These are phyloP conservation scores for Neolamprologus devosi DNA, from an alignment of 2,113 vertebrate genomes.

Conservation along the genomic window DNA sequence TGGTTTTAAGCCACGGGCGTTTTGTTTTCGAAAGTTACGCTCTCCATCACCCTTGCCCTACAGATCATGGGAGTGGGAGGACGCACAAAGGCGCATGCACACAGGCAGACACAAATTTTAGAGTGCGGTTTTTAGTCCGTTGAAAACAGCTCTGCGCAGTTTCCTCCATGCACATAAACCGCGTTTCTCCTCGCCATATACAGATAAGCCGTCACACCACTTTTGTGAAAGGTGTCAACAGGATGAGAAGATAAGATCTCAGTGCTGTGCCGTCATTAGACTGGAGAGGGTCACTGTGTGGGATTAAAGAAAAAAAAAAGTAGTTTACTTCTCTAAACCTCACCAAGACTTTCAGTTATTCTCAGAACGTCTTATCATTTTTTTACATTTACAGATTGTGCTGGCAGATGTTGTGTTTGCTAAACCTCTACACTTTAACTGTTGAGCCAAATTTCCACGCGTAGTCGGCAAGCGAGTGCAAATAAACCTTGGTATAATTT, in stretches of 20 bases:
- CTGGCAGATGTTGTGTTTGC: background rate
- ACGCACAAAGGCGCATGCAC: background rate
- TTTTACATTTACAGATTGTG: background rate
- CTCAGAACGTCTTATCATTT: background rate
- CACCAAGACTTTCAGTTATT: background rate
- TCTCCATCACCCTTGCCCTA: constrained; percentile 6
- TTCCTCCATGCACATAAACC: constrained; percentile 7
- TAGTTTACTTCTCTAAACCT: background rate
- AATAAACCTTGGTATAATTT: background rate
- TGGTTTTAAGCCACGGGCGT: background rate
- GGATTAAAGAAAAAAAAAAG: background rate
- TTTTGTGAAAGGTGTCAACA: constrained; percentile 24
- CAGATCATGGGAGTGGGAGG: background rate
- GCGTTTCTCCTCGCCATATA: background rate
- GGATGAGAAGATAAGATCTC: constrained; percentile 33
- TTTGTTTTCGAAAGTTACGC: constrained; percentile 17
- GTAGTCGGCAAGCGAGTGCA: background rate
- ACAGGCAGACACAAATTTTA: background rate
- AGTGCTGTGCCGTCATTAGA: background rate
- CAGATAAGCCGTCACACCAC: background rate
- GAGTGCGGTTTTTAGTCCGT: background rate
- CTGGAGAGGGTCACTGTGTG: background rate
- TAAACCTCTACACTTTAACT: background rate
- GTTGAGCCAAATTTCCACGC: background rate
- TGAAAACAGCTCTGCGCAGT: background rate